Percentiles rank a stretch among this genome's conserved stretches.
phyloP scores from a whole-genome alignment of 1,140 invertebrate genomes.

The Papilio aristodemus region DNA sequence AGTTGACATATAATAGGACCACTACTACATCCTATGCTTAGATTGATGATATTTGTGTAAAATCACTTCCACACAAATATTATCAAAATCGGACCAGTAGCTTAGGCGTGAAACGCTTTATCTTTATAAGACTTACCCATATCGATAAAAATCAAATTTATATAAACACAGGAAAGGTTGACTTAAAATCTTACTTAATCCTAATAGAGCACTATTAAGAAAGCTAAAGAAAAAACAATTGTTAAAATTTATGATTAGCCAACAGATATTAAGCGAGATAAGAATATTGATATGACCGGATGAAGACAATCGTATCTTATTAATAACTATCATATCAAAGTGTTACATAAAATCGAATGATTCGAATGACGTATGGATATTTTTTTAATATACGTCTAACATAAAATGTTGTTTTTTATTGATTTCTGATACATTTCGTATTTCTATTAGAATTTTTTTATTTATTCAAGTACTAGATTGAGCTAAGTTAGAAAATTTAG shows the following conservation, averaged over 20 bases:
- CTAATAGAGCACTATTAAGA: neutral
- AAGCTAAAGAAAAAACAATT: constrained; percentile 7
- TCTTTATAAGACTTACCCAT: too few relatives aligned
- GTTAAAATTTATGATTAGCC: constrained; percentile 12
- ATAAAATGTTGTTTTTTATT: constrained; percentile 1
- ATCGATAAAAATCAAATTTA: too few relatives aligned
- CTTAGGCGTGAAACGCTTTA: too few relatives aligned
- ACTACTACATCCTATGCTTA: too few relatives aligned
- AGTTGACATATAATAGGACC: too few relatives aligned
- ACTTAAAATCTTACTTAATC: neutral
- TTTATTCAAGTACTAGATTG: too few relatives aligned
- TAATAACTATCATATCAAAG: constrained; percentile 5
- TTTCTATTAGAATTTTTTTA: too few relatives aligned
- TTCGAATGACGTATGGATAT: neutral
- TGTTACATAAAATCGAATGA: constrained; percentile 15
- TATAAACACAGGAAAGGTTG: neutral
- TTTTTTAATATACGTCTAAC: neutral
- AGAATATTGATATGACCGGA: constrained; percentile 25
- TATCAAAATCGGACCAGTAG: too few relatives aligned
- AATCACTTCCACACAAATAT: too few relatives aligned
- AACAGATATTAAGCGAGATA: constrained; percentile 9
- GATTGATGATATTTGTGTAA: too few relatives aligned
- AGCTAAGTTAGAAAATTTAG: too few relatives aligned
- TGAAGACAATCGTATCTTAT: neutral
- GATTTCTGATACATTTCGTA: too few relatives aligned